Percentiles rank a stretch among this genome's conserved stretches.
Conservation (phyloP, 2,113 vertebrate genomes). For the Tonatia bakeri region DNA sequence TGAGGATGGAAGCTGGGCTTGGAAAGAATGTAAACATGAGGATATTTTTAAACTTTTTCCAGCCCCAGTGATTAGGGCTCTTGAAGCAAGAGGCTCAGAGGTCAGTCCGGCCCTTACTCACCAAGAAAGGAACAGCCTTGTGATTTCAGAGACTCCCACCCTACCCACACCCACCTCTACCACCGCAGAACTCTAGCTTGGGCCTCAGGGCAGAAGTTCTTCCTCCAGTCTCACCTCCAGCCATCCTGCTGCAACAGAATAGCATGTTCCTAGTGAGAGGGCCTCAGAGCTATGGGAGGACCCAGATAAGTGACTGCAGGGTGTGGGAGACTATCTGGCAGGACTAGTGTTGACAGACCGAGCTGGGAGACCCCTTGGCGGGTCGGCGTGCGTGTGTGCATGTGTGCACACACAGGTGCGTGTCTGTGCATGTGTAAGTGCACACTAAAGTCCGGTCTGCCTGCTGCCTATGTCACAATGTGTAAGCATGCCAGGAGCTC, state of each 20-base stretch:
- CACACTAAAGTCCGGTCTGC: background rate
- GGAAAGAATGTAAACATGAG: slow-evolving; percentile 80
- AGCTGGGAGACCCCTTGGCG: background rate
- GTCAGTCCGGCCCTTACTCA: slow-evolving; percentile 24
- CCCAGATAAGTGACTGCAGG: background rate
- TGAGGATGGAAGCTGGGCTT: slow-evolving; percentile 57
- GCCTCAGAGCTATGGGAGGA: background rate
- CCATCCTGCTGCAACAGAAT: background rate
- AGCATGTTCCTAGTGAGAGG: background rate
- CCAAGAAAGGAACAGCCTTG: background rate
- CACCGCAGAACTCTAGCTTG: background rate
- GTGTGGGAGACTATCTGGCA: background rate
- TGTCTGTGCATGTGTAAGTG: background rate
- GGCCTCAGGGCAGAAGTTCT: background rate
- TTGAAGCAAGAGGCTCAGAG: slow-evolving; percentile 59
- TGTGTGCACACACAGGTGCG: too few relatives aligned
- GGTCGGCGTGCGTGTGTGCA: background rate
- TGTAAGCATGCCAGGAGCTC: background rate
- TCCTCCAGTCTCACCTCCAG: background rate
- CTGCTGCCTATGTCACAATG: background rate
- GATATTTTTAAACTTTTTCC: slow-evolving; percentile 85
- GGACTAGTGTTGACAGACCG: background rate
- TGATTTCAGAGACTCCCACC: background rate
- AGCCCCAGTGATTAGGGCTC: slow-evolving; percentile 59
- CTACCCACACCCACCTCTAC: background rate